Base-by-base conservation (phyloP, 2,113 vertebrate genomes). In the Laticauda colubrina region DNA sequence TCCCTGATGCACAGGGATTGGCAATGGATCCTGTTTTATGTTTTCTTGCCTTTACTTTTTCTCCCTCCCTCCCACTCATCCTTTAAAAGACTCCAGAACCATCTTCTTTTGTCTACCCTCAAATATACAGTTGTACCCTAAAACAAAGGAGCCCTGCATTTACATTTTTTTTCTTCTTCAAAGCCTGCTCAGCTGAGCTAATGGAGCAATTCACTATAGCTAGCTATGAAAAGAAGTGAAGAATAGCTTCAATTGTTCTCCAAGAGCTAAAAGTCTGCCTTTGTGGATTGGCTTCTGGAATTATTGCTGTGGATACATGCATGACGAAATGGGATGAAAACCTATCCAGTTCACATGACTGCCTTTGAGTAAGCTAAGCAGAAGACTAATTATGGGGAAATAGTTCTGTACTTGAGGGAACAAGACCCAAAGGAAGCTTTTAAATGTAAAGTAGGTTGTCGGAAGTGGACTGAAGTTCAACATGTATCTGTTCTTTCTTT, bases 151-250 rank as follows among this genome's bases (percentile, higher is more conserved):
- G 34, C 20, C 14, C 7, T 54, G 81, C 55, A 64, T 93, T 93
- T 87, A 86, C 56, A 64, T 90, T 90, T 45, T 53, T 5, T 39
- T 7, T 18, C 43, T 39, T 75, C 75, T 39, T 75, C 75, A 64
- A 43, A 93, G 89, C 88, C 61, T 85, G 59, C 64, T 90, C 92
- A 90, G 75, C 26, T 61, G 89, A 64, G 81, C 81, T 93, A 93
- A 90, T 90, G 81, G 89, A 93, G 92, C 92, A 90, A 93, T 93
- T 93, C 89, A 90, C 55, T 64, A 64, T 57, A 87, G 92, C 55
- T 61, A 61, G n/a, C 54, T 81, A 18, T 81, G 75, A 21, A 93
- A 56, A 85, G 75, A 53, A 85, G 23, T 39, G 55, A 93, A 90
- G 81, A 64, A 90, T 34, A 53, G 75, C 56, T 90, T 43, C 89